Evolutionary conservation across 2,888 invertebrate species (phyloP).

Genomic region (Campoletis raptor): DNA sequence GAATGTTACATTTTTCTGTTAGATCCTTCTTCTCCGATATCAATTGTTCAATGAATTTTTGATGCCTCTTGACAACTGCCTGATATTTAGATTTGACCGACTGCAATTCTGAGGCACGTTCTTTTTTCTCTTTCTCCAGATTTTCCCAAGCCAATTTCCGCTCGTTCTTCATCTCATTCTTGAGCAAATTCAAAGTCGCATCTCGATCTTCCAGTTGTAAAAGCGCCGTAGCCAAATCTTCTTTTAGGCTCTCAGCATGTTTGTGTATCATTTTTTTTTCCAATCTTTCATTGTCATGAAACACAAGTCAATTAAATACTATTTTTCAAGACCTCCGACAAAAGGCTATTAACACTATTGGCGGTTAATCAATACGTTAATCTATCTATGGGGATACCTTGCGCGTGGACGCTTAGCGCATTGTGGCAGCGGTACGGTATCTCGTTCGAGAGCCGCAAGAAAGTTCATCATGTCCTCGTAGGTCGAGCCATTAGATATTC

Average conservation of each 20-base stretch:
- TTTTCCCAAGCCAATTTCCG: constrained; percentile 83
- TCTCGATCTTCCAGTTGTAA: constrained; percentile 80
- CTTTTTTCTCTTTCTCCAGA: constrained; percentile 83
- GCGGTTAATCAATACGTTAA: background rate
- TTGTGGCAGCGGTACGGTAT: constrained; percentile 65
- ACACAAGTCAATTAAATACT: background rate
- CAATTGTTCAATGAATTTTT: constrained; percentile 92
- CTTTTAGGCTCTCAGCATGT: constrained; percentile 71
- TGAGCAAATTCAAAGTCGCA: constrained; percentile 77
- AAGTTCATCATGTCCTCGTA: constrained; percentile 81
- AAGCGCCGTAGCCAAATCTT: constrained; percentile 76
- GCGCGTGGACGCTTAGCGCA: constrained; percentile 5
- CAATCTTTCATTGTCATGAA: background rate
- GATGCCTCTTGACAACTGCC: constrained; percentile 90
- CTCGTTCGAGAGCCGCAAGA: constrained; percentile 77
- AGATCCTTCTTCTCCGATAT: constrained; percentile 92
- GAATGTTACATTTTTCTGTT: constrained; percentile 90
- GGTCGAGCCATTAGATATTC: constrained; percentile 72
- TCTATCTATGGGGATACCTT: constrained; percentile 28
- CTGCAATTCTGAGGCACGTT: constrained; percentile 85
- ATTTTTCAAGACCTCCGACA: background rate
- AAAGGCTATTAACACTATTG: background rate
- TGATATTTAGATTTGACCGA: constrained; percentile 91
- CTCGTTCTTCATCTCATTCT: constrained; percentile 83
- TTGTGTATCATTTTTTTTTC: constrained; percentile 16